Base-by-base conservation (phyloP, 2,113 vertebrate genomes). In the Pygoscelis adeliae region DNA sequence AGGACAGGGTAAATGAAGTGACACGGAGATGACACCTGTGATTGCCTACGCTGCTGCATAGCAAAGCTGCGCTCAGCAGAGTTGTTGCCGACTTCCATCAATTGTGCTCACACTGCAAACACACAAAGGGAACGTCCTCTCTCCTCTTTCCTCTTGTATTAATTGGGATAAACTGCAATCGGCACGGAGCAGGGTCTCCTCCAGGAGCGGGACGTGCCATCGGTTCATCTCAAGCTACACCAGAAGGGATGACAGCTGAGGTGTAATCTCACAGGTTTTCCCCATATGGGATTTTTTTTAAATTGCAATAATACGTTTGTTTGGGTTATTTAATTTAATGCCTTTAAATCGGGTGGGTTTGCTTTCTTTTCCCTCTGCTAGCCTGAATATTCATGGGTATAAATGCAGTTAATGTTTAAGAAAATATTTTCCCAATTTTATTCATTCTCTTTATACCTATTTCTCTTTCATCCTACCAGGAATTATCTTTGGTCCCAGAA, bases 51-150 rank as follows among this genome's bases (percentile, higher is more conserved):
- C 55, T 83, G 96, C 92, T 6, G 89, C 93, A 95, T 96, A 97
- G 97, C 94, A 95, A 91, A 97, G 94, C 96, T 88, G 97, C 30
- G 49, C 95, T 96, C 92, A 91, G 69, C 95, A 65, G 78, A 97
- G 92, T 52, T 19, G 40, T 26, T 55, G 80, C 78, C 25, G 47
- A 50, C 69, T 29, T 61, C 88, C 79, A 89, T 30, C 92, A 14
- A 26, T 3, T 82, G 65, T 27, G 87, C 89, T 94, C 81, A 72
- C 72, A 66, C 91, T 70, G 74, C 96, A 93, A 95, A 96, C 91
- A 81, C 87, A 93, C 80, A 86, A 38, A 63, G 58, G 67, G 53
- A 84, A 89, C 34, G 8, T 82, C 90, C 86, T 83, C 93, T 63
- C 89, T 95, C 77, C 76, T 92, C 50, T n/a, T 44, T 32, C 83